Evolutionary conservation across 2,888 invertebrate genomes (phyloP).

Genomic region (Tolmerus cingulatus): DNA sequence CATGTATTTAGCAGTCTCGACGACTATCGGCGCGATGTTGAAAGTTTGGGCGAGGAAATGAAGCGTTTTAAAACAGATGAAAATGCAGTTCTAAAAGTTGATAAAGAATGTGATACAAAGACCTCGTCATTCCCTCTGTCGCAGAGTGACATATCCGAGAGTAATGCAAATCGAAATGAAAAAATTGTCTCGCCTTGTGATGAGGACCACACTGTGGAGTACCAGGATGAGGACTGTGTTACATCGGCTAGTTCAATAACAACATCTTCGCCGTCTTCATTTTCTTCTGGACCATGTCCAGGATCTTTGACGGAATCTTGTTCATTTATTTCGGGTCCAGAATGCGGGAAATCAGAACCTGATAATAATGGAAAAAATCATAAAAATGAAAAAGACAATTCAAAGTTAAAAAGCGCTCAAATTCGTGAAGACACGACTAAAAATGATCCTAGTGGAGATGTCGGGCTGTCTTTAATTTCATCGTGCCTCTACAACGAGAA

Average conservation of each 20-base stretch:
- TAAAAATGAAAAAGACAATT: neutral
- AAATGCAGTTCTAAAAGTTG: neutral
- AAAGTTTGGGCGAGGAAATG: constrained; percentile 52
- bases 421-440: neutral
- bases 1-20: constrained; percentile 72
- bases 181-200: constrained; percentile 35
- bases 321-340: constrained; percentile 46
- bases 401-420: neutral
- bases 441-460: constrained; percentile 48
- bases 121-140: neutral
- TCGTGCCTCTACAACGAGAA: constrained; percentile 48
- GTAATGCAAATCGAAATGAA: neutral
- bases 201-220: constrained; percentile 21
- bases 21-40: constrained; percentile 65
- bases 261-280: constrained; percentile 62
- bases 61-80: constrained; percentile 22
- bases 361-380: neutral
- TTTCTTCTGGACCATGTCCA: constrained; percentile 62
- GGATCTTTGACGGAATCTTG: constrained; percentile 56
- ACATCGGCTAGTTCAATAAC: constrained; percentile 59
- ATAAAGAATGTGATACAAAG: neutral
- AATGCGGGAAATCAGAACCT: neutral
- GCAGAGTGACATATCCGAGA: neutral
- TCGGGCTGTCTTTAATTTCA: constrained; percentile 61
- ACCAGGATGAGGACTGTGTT: constrained; percentile 10